Evolutionary conservation across 2,888 invertebrate species (phyloP).

Genomic region (Lasioglossum zephyrum): DNA sequence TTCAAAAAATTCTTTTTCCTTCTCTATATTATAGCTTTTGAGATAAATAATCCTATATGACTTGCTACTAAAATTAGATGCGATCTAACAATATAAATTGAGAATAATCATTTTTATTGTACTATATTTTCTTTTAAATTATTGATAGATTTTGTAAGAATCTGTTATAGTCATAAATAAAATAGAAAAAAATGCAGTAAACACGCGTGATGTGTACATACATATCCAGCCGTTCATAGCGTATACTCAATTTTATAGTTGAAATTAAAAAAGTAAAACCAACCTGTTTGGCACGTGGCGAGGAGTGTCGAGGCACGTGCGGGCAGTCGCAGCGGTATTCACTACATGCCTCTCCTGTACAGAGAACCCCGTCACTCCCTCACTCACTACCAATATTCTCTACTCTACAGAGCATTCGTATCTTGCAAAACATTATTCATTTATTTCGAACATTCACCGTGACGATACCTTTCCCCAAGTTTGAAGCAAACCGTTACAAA

Average conservation of each 20-base stretch:
- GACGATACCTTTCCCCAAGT: neutral
- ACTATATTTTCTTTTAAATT: neutral
- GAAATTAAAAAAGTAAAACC: constrained; percentile 74
- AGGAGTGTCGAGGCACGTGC: constrained; percentile 83
- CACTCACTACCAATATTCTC: constrained; percentile 79
- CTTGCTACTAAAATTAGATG: neutral
- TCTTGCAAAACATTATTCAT: constrained; percentile 20
- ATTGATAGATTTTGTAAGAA: neutral
- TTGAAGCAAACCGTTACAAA: constrained; percentile 42
- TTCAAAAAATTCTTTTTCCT: neutral
- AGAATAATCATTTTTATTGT: neutral
- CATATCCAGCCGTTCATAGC: constrained; percentile 24
- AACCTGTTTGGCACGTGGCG: constrained; percentile 83
- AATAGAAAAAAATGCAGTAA: neutral
- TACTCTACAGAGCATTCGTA: constrained; percentile 63
- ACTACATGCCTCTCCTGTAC: constrained; percentile 84
- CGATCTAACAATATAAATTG: too few relatives aligned
- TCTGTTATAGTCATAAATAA: constrained; percentile 5
- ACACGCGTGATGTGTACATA: constrained; percentile 40
- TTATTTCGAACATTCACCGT: neutral
- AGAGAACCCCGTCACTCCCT: constrained; percentile 83
- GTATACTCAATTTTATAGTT: constrained; percentile 28
- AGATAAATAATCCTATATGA: neutral
- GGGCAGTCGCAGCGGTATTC: constrained; percentile 81
- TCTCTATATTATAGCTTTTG: neutral